Evolutionary conservation across 2,113 vertebrate species (phyloP).

Genomic region (Scophthalmus maximus): DNA sequence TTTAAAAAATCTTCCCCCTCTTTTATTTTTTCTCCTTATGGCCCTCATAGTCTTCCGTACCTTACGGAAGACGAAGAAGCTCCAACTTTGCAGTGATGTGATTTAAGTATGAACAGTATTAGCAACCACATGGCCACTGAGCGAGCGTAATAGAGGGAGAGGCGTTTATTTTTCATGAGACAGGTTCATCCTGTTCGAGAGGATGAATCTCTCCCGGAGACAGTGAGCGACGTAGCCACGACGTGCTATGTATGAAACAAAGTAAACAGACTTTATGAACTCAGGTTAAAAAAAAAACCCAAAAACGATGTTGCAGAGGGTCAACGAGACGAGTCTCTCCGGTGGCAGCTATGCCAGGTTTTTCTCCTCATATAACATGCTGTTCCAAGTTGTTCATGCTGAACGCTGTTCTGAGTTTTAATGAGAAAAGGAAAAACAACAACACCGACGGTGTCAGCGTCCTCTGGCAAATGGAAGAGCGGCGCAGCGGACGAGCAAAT

Average conservation of each 20-base stretch:
- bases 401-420: constrained; percentile 37
- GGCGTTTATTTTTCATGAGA: too few species aligned
- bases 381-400: constrained; percentile 9
- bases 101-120: too few species aligned
- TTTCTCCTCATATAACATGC: constrained; percentile 12
- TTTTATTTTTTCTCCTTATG: too few species aligned
- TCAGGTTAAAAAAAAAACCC: constrained; percentile 1
- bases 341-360: background rate
- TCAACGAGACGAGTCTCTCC: too few species aligned
- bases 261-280: background rate
- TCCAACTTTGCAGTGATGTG: too few species aligned
- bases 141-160: too few species aligned
- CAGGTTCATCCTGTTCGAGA: background rate
- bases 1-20: too few species aligned
- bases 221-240: background rate
- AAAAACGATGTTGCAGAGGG: constrained; percentile 6
- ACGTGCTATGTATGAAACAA: background rate
- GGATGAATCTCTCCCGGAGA: background rate
- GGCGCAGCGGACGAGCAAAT: constrained; percentile 13
- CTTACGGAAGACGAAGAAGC: too few species aligned
- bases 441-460: constrained; percentile 8
- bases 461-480: background rate
- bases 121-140: too few species aligned
- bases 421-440: constrained; percentile 37
- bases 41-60: too few species aligned